These are phyloP conservation scores for Heliconius congener DNA, from an alignment of 1,140 invertebrate species.

Conservation along the genomic window DNA sequence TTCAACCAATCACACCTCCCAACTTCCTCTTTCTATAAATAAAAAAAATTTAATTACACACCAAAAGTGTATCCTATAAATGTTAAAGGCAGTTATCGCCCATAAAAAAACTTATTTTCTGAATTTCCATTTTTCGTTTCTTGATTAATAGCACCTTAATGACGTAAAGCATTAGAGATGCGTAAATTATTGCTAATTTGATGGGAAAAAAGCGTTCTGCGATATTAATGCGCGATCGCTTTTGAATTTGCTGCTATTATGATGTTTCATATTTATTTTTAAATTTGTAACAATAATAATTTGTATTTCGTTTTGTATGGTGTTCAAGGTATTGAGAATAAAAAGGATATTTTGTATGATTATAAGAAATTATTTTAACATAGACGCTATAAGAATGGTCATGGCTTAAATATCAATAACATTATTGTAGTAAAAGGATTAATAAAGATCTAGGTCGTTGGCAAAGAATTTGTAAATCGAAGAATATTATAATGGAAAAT, in stretches of 20 bases:
- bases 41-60: not conserved
- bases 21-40: not conserved
- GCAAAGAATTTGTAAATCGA: not conserved
- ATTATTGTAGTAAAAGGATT: not conserved
- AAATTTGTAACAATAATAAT: not conserved
- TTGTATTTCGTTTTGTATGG: not conserved
- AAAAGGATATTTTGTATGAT: too few species aligned
- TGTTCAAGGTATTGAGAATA: not conserved
- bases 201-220: conserved; percentile 27
- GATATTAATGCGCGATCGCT: conserved; percentile 11
- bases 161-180: conserved; percentile 64
- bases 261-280: not conserved
- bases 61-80: conserved; percentile 3
- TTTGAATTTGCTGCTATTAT: conserved; percentile 10
- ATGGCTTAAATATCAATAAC: too few species aligned
- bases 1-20: not conserved
- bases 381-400: too few species aligned
- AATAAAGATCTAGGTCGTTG: not conserved
- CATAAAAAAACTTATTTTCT: conserved; percentile 42
- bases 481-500: too few species aligned
- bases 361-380: too few species aligned
- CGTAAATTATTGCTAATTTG: conserved; percentile 67
- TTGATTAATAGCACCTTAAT: conserved; percentile 75
- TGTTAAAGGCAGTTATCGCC: conserved; percentile 16
- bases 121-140: conserved; percentile 55